A percentile compares a stretch with the other conserved stretches of the same genome.
These are phyloP conservation scores for Ditylenchus weischeri DNA, from an alignment of 2,888 invertebrate species.

Conservation along the genomic window DNA sequence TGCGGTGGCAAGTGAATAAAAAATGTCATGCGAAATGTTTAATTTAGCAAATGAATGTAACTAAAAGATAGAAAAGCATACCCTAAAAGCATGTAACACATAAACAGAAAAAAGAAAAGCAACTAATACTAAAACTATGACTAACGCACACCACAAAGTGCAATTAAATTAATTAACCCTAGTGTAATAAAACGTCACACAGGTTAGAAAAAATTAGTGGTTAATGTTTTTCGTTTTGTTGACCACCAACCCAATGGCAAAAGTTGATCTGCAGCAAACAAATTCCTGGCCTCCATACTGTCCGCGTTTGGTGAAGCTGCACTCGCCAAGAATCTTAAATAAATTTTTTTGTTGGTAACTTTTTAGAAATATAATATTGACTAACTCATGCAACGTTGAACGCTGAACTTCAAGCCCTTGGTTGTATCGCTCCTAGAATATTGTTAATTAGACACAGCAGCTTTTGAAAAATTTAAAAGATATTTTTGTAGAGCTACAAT, in stretches of 20 bases:
- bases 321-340: slow-evolving; percentile 34
- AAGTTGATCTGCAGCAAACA: slow-evolving; percentile 36
- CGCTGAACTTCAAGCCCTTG: slow-evolving; percentile 41
- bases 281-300: slow-evolving; percentile 34
- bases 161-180: not conserved
- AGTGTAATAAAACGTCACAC: not conserved
- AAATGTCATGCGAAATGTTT: too few relatives aligned
- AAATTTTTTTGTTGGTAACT: too few relatives aligned
- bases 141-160: not conserved
- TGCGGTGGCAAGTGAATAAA: too few relatives aligned
- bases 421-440: slow-evolving; percentile 47
- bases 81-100: too few relatives aligned
- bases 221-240: too few relatives aligned
- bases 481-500: not conserved
- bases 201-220: not conserved
- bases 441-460: not conserved
- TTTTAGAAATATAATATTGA: too few relatives aligned
- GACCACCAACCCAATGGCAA: slow-evolving; percentile 37
- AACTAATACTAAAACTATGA: slow-evolving; percentile 1
- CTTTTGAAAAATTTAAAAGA: not conserved
- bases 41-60: too few relatives aligned
- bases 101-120: slow-evolving; percentile 1
- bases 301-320: slow-evolving; percentile 31
- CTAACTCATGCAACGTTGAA: slow-evolving; percentile 39
- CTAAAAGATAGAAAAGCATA: too few relatives aligned